These are phyloP conservation scores for Gari tellinella DNA, from an alignment of 2,888 invertebrate genomes.

Conservation along the genomic window DNA sequence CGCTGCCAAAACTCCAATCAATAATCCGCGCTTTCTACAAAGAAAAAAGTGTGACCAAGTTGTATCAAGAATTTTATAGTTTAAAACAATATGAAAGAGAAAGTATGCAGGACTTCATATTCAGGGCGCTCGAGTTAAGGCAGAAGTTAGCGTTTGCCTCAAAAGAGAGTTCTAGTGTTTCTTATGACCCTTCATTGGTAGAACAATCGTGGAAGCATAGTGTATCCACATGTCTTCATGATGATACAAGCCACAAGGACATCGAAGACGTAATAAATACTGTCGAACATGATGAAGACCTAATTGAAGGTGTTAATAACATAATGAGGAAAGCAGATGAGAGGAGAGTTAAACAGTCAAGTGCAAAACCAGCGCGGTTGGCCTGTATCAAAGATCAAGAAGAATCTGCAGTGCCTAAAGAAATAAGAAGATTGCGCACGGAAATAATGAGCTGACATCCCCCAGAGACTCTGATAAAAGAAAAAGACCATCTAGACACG, in stretches of 20 bases:
- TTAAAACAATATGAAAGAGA: slow-evolving; percentile 10
- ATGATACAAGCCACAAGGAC: slow-evolving; percentile 7
- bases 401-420: neutral
- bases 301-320: slow-evolving; percentile 14
- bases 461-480: neutral
- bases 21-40: slow-evolving; percentile 23
- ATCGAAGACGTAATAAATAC: neutral
- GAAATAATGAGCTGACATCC: neutral
- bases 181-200: neutral
- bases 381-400: neutral
- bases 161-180: slow-evolving; percentile 1
- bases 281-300: slow-evolving; percentile 9
- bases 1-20: neutral
- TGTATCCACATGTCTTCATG: slow-evolving; percentile 14
- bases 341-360: slow-evolving; percentile 1
- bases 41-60: slow-evolving; percentile 22
- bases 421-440: neutral
- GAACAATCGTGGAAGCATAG: slow-evolving; percentile 18
- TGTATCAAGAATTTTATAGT: slow-evolving; percentile 19
- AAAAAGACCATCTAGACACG: too few species aligned
- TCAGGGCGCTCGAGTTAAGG: slow-evolving; percentile 16
- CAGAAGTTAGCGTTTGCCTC: slow-evolving; percentile 19
- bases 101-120: slow-evolving; percentile 17
- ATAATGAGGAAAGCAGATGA: slow-evolving; percentile 5
- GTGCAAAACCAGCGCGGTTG: neutral